Evolutionary conservation across 2,113 vertebrate species (phyloP).

Genomic region (Rhinoptilus africanus): DNA sequence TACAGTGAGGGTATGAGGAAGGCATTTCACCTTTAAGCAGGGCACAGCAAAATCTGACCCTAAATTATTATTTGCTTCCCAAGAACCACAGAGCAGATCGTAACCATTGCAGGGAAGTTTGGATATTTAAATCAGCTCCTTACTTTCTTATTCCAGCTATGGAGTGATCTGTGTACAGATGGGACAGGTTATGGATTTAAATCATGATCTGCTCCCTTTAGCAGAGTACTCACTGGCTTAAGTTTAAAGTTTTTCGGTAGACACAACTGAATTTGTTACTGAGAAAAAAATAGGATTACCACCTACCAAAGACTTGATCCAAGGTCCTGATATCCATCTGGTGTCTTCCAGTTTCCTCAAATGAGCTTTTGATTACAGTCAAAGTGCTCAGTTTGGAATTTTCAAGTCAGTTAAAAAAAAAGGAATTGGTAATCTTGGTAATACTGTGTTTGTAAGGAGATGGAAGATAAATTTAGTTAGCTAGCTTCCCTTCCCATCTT

Average conservation of each 20-base stretch:
- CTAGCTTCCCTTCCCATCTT: background rate
- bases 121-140: background rate
- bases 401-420: background rate
- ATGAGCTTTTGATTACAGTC: background rate
- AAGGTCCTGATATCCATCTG: background rate
- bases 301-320: background rate
- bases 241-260: background rate
- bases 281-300: background rate
- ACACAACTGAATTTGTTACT: background rate
- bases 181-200: background rate
- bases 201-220: background rate
- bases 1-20: background rate
- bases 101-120: background rate
- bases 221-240: background rate
- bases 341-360: background rate
- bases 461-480: background rate
- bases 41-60: background rate
- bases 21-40: background rate
- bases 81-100: background rate
- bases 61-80: background rate
- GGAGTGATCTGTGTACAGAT: background rate
- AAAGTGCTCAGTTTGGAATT: background rate
- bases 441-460: background rate
- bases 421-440: background rate
- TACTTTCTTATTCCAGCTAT: rapidly evolving